phyloP scores from a whole-genome alignment of 2,113 vertebrate genomes.

The Ammodytes dubius region DNA sequence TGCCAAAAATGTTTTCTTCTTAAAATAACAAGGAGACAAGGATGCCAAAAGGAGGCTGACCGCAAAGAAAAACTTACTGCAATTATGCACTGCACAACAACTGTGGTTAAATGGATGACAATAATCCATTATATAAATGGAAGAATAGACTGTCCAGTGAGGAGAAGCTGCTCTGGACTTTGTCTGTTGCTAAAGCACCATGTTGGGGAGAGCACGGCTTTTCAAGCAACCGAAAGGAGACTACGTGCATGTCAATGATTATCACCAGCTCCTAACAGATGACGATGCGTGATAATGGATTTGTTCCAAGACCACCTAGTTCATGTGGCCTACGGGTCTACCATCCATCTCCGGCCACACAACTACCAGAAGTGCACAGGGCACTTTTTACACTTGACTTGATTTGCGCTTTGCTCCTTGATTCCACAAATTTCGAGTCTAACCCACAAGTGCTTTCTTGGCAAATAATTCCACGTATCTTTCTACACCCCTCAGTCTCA shows the following conservation, averaged over 20 bases:
- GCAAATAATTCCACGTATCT: not conserved
- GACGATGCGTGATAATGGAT: slow-evolving; percentile 24
- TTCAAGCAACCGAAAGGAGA: not conserved
- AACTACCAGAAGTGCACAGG: slow-evolving; percentile 6
- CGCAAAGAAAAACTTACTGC: too few species aligned
- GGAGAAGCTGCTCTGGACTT: not conserved
- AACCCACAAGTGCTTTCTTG: not conserved
- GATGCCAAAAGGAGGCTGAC: too few species aligned
- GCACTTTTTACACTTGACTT: slow-evolving; percentile 3
- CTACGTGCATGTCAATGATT: slow-evolving; percentile 9
- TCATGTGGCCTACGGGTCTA: not conserved
- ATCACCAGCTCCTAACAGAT: not conserved
- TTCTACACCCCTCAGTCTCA: not conserved
- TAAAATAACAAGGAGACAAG: not conserved
- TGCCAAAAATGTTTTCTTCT: not conserved
- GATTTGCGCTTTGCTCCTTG: not conserved
- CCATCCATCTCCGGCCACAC: not conserved
- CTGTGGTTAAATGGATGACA: not conserved
- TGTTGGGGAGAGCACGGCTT: not conserved
- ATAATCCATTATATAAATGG: not conserved
- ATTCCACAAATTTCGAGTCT: not conserved
- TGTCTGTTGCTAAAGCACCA: not conserved
- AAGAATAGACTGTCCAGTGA: not conserved
- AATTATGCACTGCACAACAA: not conserved
- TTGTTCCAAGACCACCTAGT: slow-evolving; percentile 1